Conservation (phyloP, 2,888 invertebrate species). For the Pteria penguin region DNA sequence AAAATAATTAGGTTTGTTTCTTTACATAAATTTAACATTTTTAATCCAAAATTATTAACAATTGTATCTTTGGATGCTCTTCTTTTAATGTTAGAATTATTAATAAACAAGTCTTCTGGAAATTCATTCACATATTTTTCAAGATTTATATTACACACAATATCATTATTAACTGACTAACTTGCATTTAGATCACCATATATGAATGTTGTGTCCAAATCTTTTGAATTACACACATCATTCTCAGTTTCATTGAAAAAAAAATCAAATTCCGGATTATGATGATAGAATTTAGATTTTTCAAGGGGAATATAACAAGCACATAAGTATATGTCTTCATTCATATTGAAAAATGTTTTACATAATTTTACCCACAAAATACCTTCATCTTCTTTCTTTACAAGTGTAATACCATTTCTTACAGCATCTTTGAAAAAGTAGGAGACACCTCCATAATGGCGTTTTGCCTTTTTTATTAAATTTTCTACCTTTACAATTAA, state of each 20-base stretch:
- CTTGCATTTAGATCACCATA: not conserved
- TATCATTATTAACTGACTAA: not conserved
- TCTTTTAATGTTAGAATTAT: not conserved
- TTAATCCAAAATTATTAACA: constrained; percentile 5
- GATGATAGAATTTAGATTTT: not conserved
- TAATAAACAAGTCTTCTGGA: not conserved
- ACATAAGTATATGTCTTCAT: not conserved
- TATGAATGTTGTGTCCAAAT: not conserved
- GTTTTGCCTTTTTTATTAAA: no score
- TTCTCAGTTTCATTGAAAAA: not conserved
- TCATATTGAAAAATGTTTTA: not conserved
- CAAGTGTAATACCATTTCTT: not conserved
- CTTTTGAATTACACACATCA: not conserved
- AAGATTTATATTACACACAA: not conserved
- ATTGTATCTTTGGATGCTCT: not conserved
- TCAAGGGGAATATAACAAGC: not conserved
- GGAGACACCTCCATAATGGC: no score
- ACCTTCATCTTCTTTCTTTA: not conserved
- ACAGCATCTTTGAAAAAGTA: not conserved
- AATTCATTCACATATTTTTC: not conserved
- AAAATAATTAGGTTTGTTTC: not conserved
- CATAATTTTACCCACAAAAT: not conserved
- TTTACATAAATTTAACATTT: constrained; percentile 18
- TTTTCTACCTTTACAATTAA: no score
- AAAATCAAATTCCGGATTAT: not conserved